Evolutionary conservation across 2,888 invertebrate genomes (phyloP), one percentile per base, ranked within the genome.

Genomic region (Julus scanicus): DNA sequence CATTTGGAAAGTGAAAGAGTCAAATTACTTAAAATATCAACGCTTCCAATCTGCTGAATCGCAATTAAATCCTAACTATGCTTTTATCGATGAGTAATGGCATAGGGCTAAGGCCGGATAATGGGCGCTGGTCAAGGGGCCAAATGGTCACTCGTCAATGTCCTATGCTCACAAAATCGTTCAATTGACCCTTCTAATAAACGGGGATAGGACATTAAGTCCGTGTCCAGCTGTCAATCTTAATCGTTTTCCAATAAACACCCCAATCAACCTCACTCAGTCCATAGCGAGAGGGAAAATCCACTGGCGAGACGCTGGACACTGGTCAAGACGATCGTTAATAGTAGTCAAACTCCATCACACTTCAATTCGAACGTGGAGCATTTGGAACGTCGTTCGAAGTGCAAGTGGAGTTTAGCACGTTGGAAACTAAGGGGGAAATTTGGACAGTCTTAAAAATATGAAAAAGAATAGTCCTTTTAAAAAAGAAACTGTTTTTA

Each of bases 141-240:
- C 86, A 86, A 57, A 53, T 57, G 49, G 86, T 86, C 86, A 86
- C 86, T 86, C 49, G 53, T 86, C 86, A 86, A 48, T 86, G 86
- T 86, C 86, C 39, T 9, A 53, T 37, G 49, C 44, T 20, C 49
- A 53, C 57, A 37, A 57, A 48, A 49, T 37, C 53, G 53, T 86
- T 86, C 80, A 80, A 86, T 86, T 86, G 86, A 86, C 86, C 29
- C 86, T 86, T 86, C 9, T 37, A 80, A 80, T 80, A 80, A 80
- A 80, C 80, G 80, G 80, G 44, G 80, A 80, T 80, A 80, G 29
- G 37, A 80, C 37, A 80, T 80, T 80, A 80, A 80, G 80, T 80
- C 80, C 80, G 80, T 80, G 80, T 80, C 80, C 80, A 80, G 80
- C 80, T 80, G 80, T 80, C 80, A 80, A 80, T 80, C 80, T 80